Conservation (phyloP, 2,113 vertebrate species). For the Corydoras maculifer region DNA sequence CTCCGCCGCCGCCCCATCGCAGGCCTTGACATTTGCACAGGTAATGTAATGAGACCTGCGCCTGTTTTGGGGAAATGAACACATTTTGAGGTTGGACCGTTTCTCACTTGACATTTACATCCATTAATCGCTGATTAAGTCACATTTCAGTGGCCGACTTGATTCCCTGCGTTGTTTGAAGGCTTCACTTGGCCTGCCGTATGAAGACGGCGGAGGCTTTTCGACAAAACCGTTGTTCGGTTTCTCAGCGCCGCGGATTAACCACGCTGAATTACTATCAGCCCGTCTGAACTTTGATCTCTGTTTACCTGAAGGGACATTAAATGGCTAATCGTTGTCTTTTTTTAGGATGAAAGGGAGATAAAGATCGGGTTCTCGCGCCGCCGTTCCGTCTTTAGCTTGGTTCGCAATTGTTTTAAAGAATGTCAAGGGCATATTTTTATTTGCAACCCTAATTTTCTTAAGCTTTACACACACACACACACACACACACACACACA, state of each 20-base stretch:
- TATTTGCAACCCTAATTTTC: conserved; percentile 36
- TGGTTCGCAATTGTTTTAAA: conserved; percentile 15
- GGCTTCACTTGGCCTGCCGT: conserved; percentile 20
- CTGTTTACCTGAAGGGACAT: conserved; percentile 43
- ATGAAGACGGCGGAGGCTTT: not conserved
- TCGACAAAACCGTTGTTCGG: conserved; percentile 33
- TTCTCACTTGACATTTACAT: conserved; percentile 53
- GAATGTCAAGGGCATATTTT: conserved; percentile 44
- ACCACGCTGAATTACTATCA: conserved; percentile 51
- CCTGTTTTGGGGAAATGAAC: conserved; percentile 47
- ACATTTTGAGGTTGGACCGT: conserved; percentile 44
- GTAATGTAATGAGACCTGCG: conserved; percentile 58
- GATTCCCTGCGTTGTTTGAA: conserved; percentile 33
- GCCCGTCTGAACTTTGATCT: conserved; percentile 56
- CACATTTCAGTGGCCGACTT: conserved; percentile 44
- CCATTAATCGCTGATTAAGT: conserved; percentile 51
- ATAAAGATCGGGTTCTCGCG: conserved; percentile 45
- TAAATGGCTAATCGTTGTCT: conserved; percentile 54
- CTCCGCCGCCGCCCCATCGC: conserved; percentile 33
- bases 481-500: no score
- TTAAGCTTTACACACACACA: no score
- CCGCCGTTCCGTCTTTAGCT: conserved; percentile 19
- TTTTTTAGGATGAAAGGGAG: conserved; percentile 54
- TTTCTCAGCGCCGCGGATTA: conserved; percentile 49
- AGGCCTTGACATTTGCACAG: conserved; percentile 57